Percentiles rank a stretch among this genome's conserved stretches.
Conservation (phyloP, 1,140 invertebrate genomes). For the Trigoniulus corallinus region DNA sequence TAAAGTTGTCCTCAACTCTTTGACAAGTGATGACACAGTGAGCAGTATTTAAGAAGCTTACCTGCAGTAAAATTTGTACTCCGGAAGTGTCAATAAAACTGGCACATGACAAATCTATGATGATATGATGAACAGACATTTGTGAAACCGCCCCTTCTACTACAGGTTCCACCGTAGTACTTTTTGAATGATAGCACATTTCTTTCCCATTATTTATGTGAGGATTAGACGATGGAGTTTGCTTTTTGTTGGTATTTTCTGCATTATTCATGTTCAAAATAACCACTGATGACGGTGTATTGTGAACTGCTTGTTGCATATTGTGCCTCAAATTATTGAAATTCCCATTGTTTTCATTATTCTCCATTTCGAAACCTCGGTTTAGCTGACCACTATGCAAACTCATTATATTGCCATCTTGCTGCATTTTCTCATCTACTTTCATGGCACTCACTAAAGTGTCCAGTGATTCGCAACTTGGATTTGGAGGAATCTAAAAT, state of each 20-base stretch:
- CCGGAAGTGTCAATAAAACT: slow-evolving; percentile 2
- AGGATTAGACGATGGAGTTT: not conserved
- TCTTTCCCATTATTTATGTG: not conserved
- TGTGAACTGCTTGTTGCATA: too few species aligned
- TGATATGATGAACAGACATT: not conserved
- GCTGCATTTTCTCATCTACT: too few species aligned
- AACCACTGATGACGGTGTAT: too few species aligned
- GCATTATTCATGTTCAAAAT: not conserved
- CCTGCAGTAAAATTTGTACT: not conserved
- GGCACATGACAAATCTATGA: not conserved
- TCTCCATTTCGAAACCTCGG: too few species aligned
- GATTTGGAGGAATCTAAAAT: not conserved
- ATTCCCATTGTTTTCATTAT: too few species aligned
- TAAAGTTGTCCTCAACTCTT: too few species aligned
- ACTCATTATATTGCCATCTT: too few species aligned
- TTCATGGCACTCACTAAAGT: not conserved
- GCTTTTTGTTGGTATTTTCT: not conserved
- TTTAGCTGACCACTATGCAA: too few species aligned
- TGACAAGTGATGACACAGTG: too few species aligned
- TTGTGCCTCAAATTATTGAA: too few species aligned
- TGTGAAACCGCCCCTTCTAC: not conserved
- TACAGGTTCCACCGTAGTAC: not conserved
- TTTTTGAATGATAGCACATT: not conserved
- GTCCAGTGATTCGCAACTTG: not conserved
- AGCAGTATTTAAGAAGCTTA: not conserved